phyloP scores from a whole-genome alignment of 2,797 vertebrate genomes.

The Dipus sagitta region DNA sequence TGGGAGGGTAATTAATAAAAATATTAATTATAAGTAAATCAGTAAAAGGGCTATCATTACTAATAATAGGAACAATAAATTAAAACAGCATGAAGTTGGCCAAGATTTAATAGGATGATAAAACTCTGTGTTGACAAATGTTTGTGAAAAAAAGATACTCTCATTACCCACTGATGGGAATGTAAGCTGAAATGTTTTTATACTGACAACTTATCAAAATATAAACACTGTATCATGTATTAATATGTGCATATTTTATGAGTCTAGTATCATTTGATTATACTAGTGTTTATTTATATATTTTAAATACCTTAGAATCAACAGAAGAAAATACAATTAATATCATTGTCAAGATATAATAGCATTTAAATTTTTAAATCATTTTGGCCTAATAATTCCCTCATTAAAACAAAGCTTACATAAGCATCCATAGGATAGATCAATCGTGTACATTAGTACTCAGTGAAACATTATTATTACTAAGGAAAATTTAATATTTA shows the following conservation, averaged over 20 bases:
- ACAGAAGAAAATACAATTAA: neutral
- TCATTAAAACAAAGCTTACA: neutral
- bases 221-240: neutral
- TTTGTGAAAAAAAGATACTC: neutral
- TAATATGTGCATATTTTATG: slow-evolving; percentile 14
- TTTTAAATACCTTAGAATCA: slow-evolving; percentile 15
- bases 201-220: neutral
- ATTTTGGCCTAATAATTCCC: neutral
- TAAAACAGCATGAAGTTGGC: slow-evolving; percentile 32
- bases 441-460: neutral
- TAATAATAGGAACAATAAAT: neutral
- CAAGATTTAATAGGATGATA: neutral
- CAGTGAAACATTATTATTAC: neutral
- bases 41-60: neutral
- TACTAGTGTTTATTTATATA: neutral
- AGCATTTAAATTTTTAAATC: slow-evolving; percentile 1
- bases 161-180: neutral
- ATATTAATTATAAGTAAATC: neutral
- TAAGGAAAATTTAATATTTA: neutral
- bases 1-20: neutral
- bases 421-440: neutral
- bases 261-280: slow-evolving; percentile 3
- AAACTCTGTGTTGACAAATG: neutral
- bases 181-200: neutral
- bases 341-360: neutral